These are phyloP conservation scores for Oryzias curvinotus DNA, from an alignment of 2,113 vertebrate species.

Conservation along the genomic window DNA sequence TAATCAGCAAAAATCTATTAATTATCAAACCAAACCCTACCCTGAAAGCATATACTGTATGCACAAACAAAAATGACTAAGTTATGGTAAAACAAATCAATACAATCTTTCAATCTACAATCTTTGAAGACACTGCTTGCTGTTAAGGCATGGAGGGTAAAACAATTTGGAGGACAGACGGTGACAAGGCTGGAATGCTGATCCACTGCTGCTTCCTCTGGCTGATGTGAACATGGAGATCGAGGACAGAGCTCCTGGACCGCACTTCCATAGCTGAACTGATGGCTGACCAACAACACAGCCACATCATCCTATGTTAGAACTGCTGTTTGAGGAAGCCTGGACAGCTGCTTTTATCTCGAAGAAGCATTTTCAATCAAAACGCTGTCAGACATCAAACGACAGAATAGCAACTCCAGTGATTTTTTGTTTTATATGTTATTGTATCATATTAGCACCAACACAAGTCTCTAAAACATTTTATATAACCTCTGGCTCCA, in stretches of 20 bases:
- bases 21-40: no score
- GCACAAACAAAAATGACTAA: no score
- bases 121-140: slow-evolving; percentile 24
- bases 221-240: slow-evolving; percentile 28
- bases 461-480: slow-evolving; percentile 2
- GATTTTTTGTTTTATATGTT: slow-evolving; percentile 6
- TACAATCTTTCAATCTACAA: no score
- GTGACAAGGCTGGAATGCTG: slow-evolving; percentile 40
- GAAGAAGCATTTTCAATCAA: neutral
- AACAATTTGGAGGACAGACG: slow-evolving; percentile 50
- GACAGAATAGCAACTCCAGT: slow-evolving; percentile 27
- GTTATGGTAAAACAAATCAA: slow-evolving; percentile 19
- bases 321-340: slow-evolving; percentile 1
- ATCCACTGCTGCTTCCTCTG: slow-evolving; percentile 37
- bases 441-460: slow-evolving; percentile 28
- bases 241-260: slow-evolving; percentile 3
- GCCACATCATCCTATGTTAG: slow-evolving; percentile 2
- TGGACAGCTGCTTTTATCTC: slow-evolving; percentile 8
- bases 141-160: slow-evolving; percentile 18
- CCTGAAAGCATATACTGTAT: no score
- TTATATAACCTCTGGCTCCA: no score
- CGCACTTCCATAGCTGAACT: slow-evolving; percentile 9
- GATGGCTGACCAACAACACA: slow-evolving; percentile 7
- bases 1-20: no score
- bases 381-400: slow-evolving; percentile 8